Conservation (phyloP, 2,113 vertebrate genomes). For the Scophthalmus maximus region DNA sequence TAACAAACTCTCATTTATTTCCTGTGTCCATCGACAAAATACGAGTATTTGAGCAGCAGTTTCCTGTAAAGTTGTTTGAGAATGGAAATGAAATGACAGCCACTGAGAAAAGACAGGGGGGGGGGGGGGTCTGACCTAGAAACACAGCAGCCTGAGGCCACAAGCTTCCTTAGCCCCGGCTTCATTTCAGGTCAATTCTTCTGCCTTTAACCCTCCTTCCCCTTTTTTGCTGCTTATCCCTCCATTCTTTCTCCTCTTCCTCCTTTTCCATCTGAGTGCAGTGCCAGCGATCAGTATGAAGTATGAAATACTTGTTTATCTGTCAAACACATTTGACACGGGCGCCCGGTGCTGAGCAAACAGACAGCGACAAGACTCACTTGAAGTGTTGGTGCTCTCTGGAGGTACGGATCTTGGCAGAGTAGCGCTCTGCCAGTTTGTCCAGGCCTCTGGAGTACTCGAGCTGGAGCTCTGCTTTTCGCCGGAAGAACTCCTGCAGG, state of each 20-base stretch:
- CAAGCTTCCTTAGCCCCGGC: constrained; percentile 70
- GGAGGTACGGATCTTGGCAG: constrained; percentile 93
- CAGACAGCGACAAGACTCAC: constrained; percentile 83
- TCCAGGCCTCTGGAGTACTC: constrained; percentile 95
- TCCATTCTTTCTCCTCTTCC: constrained; percentile 12
- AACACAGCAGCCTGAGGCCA: constrained; percentile 74
- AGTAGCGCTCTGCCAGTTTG: constrained; percentile 94
- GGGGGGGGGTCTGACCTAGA: constrained; percentile 74
- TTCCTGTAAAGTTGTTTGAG: constrained; percentile 57
- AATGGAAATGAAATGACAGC: constrained; percentile 72
- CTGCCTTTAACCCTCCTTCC: constrained; percentile 46
- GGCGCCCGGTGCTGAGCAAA: neutral
- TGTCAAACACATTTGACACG: constrained; percentile 7
- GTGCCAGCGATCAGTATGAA: constrained; percentile 15
- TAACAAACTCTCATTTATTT: constrained; percentile 19
- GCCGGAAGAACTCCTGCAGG: constrained; percentile 96
- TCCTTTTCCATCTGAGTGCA: constrained; percentile 17
- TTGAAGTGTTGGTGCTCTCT: constrained; percentile 94
- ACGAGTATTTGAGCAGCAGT: constrained; percentile 30
- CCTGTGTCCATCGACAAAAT: constrained; percentile 35
- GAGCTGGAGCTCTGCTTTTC: constrained; percentile 94
- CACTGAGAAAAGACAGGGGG: constrained; percentile 43
- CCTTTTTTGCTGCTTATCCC: constrained; percentile 28
- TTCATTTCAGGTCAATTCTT: constrained; percentile 77
- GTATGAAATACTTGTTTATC: constrained; percentile 37